These are phyloP conservation scores for Volucella inanis DNA, from an alignment of 2,888 invertebrate species.

Conservation along the genomic window DNA sequence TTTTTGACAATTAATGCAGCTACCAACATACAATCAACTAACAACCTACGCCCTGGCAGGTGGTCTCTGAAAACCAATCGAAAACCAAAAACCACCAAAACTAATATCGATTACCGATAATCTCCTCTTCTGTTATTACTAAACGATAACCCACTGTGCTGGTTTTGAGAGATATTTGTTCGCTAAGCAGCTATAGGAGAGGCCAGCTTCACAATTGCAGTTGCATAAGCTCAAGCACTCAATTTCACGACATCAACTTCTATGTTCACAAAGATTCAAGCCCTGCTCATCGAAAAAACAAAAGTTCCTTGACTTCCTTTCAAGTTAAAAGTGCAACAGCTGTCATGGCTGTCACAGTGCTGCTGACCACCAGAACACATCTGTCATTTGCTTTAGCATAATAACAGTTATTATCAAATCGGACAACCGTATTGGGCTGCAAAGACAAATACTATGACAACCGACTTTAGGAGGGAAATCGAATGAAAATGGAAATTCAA, in stretches of 20 bases:
- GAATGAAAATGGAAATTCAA: conserved; percentile 43
- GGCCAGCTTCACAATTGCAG: conserved; percentile 40
- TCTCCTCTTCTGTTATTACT: conserved; percentile 16
- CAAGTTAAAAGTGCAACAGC: not conserved
- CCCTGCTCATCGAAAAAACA: not conserved
- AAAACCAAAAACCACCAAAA: not conserved
- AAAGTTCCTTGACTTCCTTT: conserved; percentile 44
- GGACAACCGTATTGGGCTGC: conserved; percentile 57
- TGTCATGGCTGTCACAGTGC: conserved; percentile 3
- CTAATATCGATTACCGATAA: not conserved
- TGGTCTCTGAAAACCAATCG: conserved; percentile 34
- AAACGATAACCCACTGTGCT: conserved; percentile 27
- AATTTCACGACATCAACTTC: not conserved
- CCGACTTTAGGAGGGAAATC: not conserved
- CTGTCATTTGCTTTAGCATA: conserved; percentile 56
- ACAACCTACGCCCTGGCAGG: conserved; percentile 15
- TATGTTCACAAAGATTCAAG: conserved; percentile 4
- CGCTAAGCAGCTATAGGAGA: conserved; percentile 53
- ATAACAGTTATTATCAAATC: conserved; percentile 64
- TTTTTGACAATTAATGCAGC: too few species aligned
- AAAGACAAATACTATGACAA: conserved; percentile 8
- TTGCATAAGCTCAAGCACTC: conserved; percentile 15
- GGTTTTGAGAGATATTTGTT: not conserved
- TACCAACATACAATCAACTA: conserved; percentile 8
- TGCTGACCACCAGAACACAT: conserved; percentile 50